Base-by-base conservation (phyloP, 1,140 invertebrate genomes). In the Leptinotarsa undecemlineata region DNA sequence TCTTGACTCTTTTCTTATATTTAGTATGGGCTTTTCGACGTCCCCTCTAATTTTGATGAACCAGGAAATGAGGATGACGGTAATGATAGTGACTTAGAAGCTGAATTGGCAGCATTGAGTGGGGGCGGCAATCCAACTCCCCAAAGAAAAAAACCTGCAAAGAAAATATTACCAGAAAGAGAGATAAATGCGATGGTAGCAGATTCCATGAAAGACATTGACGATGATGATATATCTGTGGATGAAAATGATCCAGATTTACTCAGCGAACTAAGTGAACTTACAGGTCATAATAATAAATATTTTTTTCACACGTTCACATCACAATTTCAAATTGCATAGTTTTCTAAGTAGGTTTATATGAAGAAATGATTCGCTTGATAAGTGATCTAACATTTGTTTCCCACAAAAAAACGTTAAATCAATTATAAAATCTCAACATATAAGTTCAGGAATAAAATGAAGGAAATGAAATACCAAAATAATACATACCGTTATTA, bases 21-120 rank as follows among this genome's bases (percentile, higher is more conserved):
- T 77, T 80, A 94, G 93, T 92, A 91, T 88, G 93, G 93, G 15
- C 86, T 95, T 74, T 89, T 94, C 81, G 90, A 93, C 86, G 89
- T 94, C 63, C 89, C 91, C 68, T 88, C 90, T 73, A 86, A 89
- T 76, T 87, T 92, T 4, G 83, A 84, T 78, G 26, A 70, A 62
- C 51, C 74, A 48, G 17, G 47, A 47, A 81, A 82, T 76, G 88
- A 89, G 79, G 86, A 89, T 73, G 87, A 88, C 80, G 88, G 84
- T 1, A 88, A 90, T 83, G 93, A 96, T 82, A 91, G 91, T 74
- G 94, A 95, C 81, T 86, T 97, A 26, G 95, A 97, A 85, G 94
- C 94, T 23, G 95, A 98, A 85, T 85, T 97, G 68, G 88, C 91
- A 67, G 93, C 92, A 4, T 89, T 97, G 51, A 89, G 92, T 72